These are phyloP conservation scores for Rattus norvegicus DNA, from an alignment of 2,113 vertebrate genomes.

Conservation along the genomic window DNA sequence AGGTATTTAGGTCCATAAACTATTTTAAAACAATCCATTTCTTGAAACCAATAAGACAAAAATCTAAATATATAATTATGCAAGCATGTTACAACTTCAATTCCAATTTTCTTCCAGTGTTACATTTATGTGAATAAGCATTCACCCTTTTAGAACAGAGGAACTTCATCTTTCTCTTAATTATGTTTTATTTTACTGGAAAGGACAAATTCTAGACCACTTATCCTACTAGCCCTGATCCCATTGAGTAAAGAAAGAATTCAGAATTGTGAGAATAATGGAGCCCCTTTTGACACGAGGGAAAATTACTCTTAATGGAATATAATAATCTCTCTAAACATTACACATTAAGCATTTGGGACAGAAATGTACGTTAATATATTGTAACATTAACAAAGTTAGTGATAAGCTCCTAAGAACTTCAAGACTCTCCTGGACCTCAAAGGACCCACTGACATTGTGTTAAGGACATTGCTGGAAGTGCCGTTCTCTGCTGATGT, in stretches of 20 bases:
- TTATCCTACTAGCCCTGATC: neutral
- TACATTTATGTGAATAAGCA: neutral
- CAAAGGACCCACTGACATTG: neutral
- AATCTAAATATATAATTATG: neutral
- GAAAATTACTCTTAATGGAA: constrained; percentile 21
- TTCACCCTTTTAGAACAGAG: neutral
- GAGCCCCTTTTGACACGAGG: neutral
- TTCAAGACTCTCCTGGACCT: neutral
- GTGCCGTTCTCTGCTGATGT: neutral
- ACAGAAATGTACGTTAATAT: neutral
- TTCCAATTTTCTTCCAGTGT: neutral
- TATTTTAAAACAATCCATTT: neutral
- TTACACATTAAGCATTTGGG: constrained; percentile 5
- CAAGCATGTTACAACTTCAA: neutral
- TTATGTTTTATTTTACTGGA: neutral
- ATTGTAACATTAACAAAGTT: neutral
- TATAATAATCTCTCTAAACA: constrained; percentile 8
- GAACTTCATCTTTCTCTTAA: neutral
- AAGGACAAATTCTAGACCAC: neutral
- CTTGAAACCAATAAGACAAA: neutral
- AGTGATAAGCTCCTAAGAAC: neutral
- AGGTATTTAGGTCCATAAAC: neutral
- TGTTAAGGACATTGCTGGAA: neutral
- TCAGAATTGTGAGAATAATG: neutral
- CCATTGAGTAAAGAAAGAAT: neutral